Conservation (phyloP, 2,888 invertebrate species). For the Dryococelus australis region DNA sequence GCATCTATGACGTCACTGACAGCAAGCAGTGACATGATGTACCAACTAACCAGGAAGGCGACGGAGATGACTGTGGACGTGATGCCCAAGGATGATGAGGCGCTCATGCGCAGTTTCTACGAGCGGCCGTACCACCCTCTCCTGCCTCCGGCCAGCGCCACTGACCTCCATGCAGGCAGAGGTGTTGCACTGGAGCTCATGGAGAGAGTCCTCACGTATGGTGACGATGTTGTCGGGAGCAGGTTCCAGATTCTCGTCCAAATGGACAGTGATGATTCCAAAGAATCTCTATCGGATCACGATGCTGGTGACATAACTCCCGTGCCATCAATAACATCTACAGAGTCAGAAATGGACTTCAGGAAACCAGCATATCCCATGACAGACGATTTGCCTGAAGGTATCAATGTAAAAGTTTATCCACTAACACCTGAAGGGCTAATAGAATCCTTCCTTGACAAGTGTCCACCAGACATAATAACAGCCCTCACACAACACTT, state of each 20-base stretch:
- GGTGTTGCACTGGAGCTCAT: constrained; percentile 21
- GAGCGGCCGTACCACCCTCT: neutral
- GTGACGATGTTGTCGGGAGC: neutral
- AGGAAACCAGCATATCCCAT: neutral
- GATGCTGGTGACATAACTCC: neutral
- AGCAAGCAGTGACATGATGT: neutral
- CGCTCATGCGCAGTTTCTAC: neutral
- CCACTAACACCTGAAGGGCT: neutral
- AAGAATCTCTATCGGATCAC: neutral
- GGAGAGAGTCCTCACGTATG: neutral
- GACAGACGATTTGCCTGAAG: constrained; percentile 10
- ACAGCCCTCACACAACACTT: neutral
- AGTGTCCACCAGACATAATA: neutral
- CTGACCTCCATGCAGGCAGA: neutral
- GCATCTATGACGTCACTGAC: neutral
- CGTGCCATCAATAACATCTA: neutral
- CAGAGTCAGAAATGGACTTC: neutral
- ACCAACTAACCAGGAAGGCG: neutral
- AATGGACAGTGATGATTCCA: neutral
- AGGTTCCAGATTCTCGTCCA: neutral
- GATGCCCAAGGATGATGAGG: neutral
- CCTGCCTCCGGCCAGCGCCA: neutral
- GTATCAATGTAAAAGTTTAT: neutral
- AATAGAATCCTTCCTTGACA: constrained; percentile 19
- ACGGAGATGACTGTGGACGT: neutral